phyloP scores from a whole-genome alignment of 2,888 invertebrate species.

The Rhamphomyia laevipes region DNA sequence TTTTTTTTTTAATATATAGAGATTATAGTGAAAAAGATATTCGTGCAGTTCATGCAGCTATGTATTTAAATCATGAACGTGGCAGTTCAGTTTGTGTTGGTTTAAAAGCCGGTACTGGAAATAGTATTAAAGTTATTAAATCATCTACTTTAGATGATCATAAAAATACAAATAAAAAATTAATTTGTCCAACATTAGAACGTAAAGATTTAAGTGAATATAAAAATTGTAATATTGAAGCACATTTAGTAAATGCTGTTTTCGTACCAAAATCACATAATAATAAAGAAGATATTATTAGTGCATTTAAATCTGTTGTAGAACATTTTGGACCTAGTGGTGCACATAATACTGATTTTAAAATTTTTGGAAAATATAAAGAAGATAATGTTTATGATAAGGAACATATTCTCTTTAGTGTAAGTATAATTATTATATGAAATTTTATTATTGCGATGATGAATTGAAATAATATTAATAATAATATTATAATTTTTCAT shows the following conservation, averaged over 20 bases:
- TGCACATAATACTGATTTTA: conserved; percentile 32
- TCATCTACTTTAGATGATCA: conserved; percentile 25
- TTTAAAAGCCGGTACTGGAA: conserved; percentile 18
- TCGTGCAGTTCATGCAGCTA: conserved; percentile 29
- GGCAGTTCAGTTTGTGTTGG: conserved; percentile 25
- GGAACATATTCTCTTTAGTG: conserved; percentile 31
- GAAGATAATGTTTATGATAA: conserved; percentile 13
- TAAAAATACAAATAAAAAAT: conserved; percentile 24
- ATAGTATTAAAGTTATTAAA: conserved; percentile 26
- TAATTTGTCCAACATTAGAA: conserved; percentile 30
- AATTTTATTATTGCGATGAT: too few species aligned
- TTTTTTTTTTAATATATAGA: conserved; percentile 14
- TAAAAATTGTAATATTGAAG: conserved; percentile 31
- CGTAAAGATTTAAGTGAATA: conserved; percentile 29
- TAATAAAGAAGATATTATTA: conserved; percentile 32
- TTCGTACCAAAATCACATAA: conserved; percentile 26
- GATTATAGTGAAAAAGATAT: conserved; percentile 25
- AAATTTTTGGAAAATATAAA: conserved; percentile 31
- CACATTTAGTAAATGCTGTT: conserved; percentile 27
- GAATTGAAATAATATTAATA: too few species aligned
- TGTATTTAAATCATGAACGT: conserved; percentile 28
- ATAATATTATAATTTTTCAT: background rate
- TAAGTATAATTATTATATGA: conserved; percentile 18
- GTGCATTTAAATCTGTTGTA: conserved; percentile 29
- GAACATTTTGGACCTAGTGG: conserved; percentile 28